Conservation (phyloP, 2,113 vertebrate genomes). For the Ranitomeya variabilis region DNA sequence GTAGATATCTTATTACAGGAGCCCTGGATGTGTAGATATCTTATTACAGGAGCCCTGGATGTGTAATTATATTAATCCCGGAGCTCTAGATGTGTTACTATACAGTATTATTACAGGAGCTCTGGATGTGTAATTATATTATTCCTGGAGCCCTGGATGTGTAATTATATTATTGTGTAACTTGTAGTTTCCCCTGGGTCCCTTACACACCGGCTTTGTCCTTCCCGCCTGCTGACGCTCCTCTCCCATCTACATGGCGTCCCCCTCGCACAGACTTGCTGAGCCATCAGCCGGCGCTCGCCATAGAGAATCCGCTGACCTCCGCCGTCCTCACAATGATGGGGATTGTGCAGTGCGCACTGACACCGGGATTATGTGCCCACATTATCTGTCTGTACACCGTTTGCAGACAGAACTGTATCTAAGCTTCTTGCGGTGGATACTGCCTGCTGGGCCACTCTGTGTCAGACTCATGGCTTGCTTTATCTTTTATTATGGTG, state of each 20-base stretch:
- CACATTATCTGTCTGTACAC: not conserved
- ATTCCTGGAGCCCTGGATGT: not conserved
- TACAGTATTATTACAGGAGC: not conserved
- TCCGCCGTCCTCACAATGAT: not conserved
- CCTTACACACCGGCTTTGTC: too few relatives aligned
- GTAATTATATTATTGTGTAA: not conserved
- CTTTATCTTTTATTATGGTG: too few relatives aligned
- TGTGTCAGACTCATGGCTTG: too few relatives aligned
- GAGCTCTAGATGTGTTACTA: not conserved
- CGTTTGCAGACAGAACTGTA: not conserved
- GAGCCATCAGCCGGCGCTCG: conserved; percentile 33
- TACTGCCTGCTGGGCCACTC: too few relatives aligned
- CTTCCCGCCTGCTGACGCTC: too few relatives aligned
- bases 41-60: not conserved
- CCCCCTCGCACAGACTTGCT: conserved; percentile 45
- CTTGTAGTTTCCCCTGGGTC: too few relatives aligned
- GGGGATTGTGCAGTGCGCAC: conserved; percentile 11
- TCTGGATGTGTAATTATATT: too few relatives aligned
- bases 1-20: not conserved
- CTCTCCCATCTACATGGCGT: not conserved
- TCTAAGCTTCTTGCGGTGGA: too few relatives aligned
- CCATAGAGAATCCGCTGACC: conserved; percentile 45
- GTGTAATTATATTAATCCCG: not conserved
- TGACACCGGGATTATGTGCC: not conserved
- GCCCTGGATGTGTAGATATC: not conserved